Conservation (phyloP, 2,888 invertebrate genomes). For the Taphrorychus bicolor region DNA sequence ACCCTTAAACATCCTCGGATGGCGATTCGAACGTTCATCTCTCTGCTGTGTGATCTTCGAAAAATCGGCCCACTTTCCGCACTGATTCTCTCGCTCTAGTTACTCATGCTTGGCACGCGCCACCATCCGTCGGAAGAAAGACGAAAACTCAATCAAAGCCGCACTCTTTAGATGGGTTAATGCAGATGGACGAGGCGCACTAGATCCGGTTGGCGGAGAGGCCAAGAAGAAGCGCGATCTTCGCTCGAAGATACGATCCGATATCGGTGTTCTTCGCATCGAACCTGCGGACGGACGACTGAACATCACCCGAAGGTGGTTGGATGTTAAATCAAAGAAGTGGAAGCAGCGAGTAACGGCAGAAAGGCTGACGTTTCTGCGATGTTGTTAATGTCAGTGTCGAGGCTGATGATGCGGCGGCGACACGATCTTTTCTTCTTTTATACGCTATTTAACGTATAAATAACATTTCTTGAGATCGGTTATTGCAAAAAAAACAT, state of each 20-base stretch:
- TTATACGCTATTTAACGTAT: neutral
- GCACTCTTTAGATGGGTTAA: slow-evolving; percentile 18
- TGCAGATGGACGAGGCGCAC: slow-evolving; percentile 14
- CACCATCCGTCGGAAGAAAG: slow-evolving; percentile 22
- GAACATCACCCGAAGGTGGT: slow-evolving; percentile 54
- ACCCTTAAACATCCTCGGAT: slow-evolving; percentile 31
- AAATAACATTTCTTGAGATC: too few species aligned
- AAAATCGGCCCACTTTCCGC: slow-evolving; percentile 33
- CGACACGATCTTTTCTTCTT: neutral
- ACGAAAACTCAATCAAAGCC: slow-evolving; percentile 19
- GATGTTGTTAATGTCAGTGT: slow-evolving; percentile 47
- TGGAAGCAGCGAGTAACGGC: slow-evolving; percentile 51
- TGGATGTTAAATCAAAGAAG: slow-evolving; percentile 57
- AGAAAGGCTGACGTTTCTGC: slow-evolving; percentile 52
- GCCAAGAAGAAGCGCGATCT: slow-evolving; percentile 18
- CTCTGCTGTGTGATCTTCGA: slow-evolving; percentile 14
- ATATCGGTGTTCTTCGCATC: slow-evolving; percentile 25
- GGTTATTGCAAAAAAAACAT: too few species aligned
- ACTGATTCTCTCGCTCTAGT: slow-evolving; percentile 32
- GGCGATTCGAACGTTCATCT: slow-evolving; percentile 23
- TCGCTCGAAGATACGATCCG: slow-evolving; percentile 35
- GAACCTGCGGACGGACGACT: slow-evolving; percentile 47
- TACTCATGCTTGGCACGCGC: slow-evolving; percentile 35
- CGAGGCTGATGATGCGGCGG: slow-evolving; percentile 41
- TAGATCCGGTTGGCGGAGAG: slow-evolving; percentile 29